A percentile compares a stretch with the other conserved stretches of the same genome.
Evolutionary conservation across 2,113 vertebrate species (phyloP).

Genomic region (Petromus typicus): DNA sequence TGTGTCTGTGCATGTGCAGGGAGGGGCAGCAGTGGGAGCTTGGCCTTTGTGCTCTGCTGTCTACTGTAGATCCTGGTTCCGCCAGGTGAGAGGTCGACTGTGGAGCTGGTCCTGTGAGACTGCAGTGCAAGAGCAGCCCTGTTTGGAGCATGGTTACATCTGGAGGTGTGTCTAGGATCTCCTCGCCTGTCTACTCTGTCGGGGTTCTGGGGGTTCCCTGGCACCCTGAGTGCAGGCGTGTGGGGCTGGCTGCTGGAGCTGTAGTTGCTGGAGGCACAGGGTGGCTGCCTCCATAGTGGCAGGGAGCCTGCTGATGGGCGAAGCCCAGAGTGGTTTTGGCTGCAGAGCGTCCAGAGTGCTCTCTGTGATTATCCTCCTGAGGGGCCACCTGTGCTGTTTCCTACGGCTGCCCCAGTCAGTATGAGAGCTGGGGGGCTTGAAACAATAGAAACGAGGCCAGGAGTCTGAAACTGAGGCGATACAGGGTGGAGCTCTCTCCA

Average conservation of each 20-base stretch:
- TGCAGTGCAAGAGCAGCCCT: background rate
- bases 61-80: background rate
- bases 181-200: background rate
- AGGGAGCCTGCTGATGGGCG: too few relatives aligned
- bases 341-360: background rate
- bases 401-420: background rate
- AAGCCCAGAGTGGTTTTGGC: too few relatives aligned
- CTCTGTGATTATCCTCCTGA: background rate
- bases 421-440: background rate
- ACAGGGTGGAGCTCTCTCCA: background rate
- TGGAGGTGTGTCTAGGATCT: background rate
- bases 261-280: background rate
- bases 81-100: too few relatives aligned
- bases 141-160: rapidly evolving
- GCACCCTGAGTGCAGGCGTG: rapidly evolving
- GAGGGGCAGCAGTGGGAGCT: background rate
- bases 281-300: background rate
- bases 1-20: background rate
- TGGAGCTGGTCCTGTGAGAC: too few relatives aligned
- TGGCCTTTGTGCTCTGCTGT: background rate
- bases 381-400: too few relatives aligned
- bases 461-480: background rate
- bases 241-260: too few relatives aligned
- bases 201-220: rapidly evolving
- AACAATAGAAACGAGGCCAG: background rate